phyloP scores from a whole-genome alignment of 2,888 invertebrate species.

The Brachyptera putata region DNA sequence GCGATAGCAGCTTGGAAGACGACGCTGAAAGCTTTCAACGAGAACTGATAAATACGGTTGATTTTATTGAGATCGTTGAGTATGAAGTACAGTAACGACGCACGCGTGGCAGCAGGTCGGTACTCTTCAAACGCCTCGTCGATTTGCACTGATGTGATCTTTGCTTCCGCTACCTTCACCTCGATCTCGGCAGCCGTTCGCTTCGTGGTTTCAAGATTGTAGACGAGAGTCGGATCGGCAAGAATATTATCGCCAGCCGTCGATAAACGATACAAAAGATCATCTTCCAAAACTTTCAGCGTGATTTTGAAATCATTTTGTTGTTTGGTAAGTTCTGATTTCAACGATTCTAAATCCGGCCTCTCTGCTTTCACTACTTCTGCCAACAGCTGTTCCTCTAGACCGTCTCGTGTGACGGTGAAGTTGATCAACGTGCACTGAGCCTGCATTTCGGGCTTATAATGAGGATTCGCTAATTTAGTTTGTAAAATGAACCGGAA shows the following conservation, averaged over 20 bases:
- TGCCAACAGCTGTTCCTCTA: slow-evolving; percentile 89
- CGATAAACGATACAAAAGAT: slow-evolving; percentile 77
- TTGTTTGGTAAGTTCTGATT: slow-evolving; percentile 80
- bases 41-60: slow-evolving; percentile 94
- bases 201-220: slow-evolving; percentile 90
- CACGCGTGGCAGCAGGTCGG: slow-evolving; percentile 77
- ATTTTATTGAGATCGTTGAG: slow-evolving; percentile 88
- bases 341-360: slow-evolving; percentile 81
- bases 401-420: slow-evolving; percentile 67
- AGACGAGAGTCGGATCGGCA: slow-evolving; percentile 83
- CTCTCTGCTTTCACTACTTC: slow-evolving; percentile 91
- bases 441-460: slow-evolving; percentile 94
- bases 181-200: slow-evolving; percentile 88
- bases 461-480: slow-evolving; percentile 92
- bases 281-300: slow-evolving; percentile 86
- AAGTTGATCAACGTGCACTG: slow-evolving; percentile 94
- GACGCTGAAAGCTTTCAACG: slow-evolving; percentile 86
- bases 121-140: slow-evolving; percentile 89
- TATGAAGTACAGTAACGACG: slow-evolving; percentile 89
- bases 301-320: slow-evolving; percentile 94
- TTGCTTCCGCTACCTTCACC: slow-evolving; percentile 80
- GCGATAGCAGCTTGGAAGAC: slow-evolving; percentile 67
- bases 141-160: slow-evolving; percentile 78
- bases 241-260: slow-evolving; percentile 90
- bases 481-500: slow-evolving; percentile 87